Evolutionary conservation across 2,888 invertebrate genomes (phyloP).

Genomic region (Nomada goodeniana): DNA sequence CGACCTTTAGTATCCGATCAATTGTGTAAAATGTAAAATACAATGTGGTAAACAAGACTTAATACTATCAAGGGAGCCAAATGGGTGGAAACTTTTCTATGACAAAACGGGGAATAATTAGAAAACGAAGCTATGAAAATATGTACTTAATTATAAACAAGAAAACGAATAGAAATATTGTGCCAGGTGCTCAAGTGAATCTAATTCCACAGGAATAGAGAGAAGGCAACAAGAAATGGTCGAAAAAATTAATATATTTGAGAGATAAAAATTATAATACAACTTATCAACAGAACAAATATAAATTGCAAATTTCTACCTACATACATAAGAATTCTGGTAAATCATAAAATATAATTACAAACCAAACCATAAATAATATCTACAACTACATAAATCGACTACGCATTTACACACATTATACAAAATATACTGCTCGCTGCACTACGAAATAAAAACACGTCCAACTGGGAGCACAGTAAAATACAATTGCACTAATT

Average conservation of each 20-base stretch:
- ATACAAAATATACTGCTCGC: constrained; percentile 3
- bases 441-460: constrained; percentile 13
- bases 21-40: neutral
- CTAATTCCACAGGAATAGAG: neutral
- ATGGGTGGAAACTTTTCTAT: neutral
- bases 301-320: neutral
- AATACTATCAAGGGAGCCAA: neutral
- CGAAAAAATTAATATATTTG: neutral
- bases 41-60: neutral
- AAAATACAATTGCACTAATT: constrained; percentile 15
- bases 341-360: neutral
- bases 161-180: constrained; percentile 5
- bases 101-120: neutral
- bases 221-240: neutral
- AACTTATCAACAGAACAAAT: neutral
- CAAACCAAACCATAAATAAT: neutral
- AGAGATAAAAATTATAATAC: neutral
- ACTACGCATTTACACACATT: neutral
- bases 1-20: constrained; percentile 26
- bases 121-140: too few species aligned
- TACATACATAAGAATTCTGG: neutral
- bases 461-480: constrained; percentile 10
- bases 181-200: neutral
- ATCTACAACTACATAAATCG: neutral
- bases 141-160: neutral